phyloP scores from a whole-genome alignment of 2,888 invertebrate genomes.

The Osedax frankpressi region DNA sequence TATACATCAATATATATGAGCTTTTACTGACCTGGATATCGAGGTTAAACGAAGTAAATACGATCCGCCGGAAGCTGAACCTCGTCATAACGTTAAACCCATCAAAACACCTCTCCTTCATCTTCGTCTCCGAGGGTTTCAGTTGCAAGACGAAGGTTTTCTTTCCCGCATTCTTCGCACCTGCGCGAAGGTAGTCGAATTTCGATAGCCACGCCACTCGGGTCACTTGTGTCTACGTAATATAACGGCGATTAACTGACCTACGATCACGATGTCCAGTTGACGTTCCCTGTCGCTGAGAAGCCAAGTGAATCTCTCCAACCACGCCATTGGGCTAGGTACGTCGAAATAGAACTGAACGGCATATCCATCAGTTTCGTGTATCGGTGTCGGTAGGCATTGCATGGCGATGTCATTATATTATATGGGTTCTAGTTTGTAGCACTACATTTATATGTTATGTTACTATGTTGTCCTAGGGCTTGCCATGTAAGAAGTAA shows the following conservation, averaged over 20 bases:
- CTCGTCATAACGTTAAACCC: conserved; percentile 73
- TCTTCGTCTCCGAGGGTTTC: conserved; percentile 59
- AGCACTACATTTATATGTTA: too few species aligned
- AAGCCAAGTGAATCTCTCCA: conserved; percentile 23
- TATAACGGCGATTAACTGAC: conserved; percentile 40
- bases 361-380: too few species aligned
- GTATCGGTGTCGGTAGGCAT: too few species aligned
- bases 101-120: conserved; percentile 56
- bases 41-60: conserved; percentile 83
- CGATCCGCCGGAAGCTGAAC: conserved; percentile 70
- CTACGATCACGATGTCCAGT: conserved; percentile 73
- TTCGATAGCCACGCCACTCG: background rate
- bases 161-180: conserved; percentile 64
- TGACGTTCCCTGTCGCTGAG: conserved; percentile 50
- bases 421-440: too few species aligned
- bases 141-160: conserved; percentile 77
- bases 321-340: conserved; percentile 28
- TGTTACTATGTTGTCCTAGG: too few species aligned
- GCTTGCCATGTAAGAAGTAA: too few species aligned
- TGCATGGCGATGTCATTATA: too few species aligned
- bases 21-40: conserved; percentile 47
- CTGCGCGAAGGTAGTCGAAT: background rate
- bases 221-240: background rate
- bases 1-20: too few species aligned
- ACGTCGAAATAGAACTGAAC: too few species aligned